Base-by-base conservation (phyloP, 2,113 vertebrate genomes). In the Collichthys lucidus region DNA sequence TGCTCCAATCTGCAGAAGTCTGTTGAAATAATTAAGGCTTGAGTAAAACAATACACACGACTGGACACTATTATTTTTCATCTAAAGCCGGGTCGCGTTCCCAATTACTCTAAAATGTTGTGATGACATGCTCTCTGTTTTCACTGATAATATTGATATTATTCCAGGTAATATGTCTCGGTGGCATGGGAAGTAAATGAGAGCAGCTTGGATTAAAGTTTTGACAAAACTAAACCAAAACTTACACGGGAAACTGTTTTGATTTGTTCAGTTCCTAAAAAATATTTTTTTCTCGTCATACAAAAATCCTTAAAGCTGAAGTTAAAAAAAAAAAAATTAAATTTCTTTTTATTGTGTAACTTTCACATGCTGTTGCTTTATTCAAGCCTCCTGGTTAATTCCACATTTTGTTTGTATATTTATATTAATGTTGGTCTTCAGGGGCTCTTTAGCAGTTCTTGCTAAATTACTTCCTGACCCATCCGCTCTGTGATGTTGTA, bases 141-240 rank as follows among this genome's bases (percentile, higher is more conserved):
- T 88, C 74, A 90, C 61, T 85, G 74, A 94, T 88, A 94, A 93
- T 88, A 90, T 91, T 91, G 67, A 87, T 89, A 88, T 93, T 90
- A 92, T 93, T 89, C 57, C 68, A 88, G 77, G 69, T 91, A 88
- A 93, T 88, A 79, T 46, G 24, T 75, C 20, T 82, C 40, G 11
- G 61, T 73, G 11, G 61, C 74, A 57, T 19, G 11, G 60, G 56
- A 84, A 62, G 53, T 20, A 40, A 81, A 70, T n/a, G n/a, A 60
- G 60, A 69, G 80, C 15, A 46, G 29, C 56, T 69, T 20, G 29
- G 63, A 59, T 77, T 53, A 44, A 71, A 35, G 55, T 47, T 62
- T 59, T 47, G 35, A 71, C 57, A 24, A 4, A 5, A 46, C 22
- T 12, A 44, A 74, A 62, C 4, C 42, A 73, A 66, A 69, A 64